phyloP scores from a whole-genome alignment of 2,888 invertebrate species.

The Drosophila lacicola region DNA sequence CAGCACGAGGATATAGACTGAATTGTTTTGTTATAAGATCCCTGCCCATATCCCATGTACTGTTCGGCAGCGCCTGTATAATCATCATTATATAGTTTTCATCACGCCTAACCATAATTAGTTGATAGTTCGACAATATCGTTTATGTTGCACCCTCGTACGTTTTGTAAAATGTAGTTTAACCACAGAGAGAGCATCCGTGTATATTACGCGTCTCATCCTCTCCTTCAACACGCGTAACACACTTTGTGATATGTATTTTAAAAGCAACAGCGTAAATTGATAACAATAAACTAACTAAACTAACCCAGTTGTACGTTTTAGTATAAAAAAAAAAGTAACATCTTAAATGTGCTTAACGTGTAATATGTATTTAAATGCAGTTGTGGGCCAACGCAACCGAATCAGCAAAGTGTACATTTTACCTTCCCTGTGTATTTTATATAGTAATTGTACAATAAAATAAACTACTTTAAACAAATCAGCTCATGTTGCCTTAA shows the following conservation, averaged over 20 bases:
- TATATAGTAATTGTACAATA: constrained; percentile 23
- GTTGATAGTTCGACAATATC: constrained; percentile 20
- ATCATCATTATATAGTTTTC: constrained; percentile 8
- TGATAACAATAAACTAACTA: constrained; percentile 48
- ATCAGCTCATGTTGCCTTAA: constrained; percentile 6
- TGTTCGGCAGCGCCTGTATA: constrained; percentile 22
- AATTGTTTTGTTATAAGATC: constrained; percentile 22
- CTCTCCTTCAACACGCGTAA: constrained; percentile 19
- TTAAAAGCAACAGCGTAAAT: constrained; percentile 42
- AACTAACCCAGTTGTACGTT: constrained; percentile 36
- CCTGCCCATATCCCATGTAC: neutral
- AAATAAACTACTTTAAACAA: constrained; percentile 26
- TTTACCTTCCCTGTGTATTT: constrained; percentile 8
- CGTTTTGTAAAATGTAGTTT: constrained; percentile 37
- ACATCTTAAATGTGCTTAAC: constrained; percentile 23
- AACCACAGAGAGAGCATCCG: constrained; percentile 39
- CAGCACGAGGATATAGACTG: constrained; percentile 50
- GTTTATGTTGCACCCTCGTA: constrained; percentile 36
- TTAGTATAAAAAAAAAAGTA: constrained; percentile 23
- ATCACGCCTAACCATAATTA: constrained; percentile 25
- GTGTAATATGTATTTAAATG: constrained; percentile 31
- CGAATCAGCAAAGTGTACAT: neutral
- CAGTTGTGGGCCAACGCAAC: constrained; percentile 7
- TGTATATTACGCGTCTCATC: constrained; percentile 26
- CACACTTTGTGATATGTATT: constrained; percentile 67